Conservation (phyloP, 2,888 invertebrate genomes). For the Brenthis hecate region DNA sequence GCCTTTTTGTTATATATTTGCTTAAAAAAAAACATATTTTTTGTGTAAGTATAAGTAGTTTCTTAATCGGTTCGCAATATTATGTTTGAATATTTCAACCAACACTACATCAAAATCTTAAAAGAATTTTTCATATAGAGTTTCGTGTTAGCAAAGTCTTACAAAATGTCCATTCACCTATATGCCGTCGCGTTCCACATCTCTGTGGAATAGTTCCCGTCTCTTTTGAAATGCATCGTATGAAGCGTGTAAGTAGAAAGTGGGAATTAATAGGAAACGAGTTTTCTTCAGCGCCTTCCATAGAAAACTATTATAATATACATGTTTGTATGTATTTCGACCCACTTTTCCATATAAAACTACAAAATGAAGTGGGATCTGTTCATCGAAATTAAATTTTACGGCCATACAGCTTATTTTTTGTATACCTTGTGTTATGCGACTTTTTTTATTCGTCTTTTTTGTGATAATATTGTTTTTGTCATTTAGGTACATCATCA, state of each 20-base stretch:
- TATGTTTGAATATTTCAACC: conserved; percentile 2
- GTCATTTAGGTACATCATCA: too few species aligned
- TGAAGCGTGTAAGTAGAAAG: conserved; percentile 31
- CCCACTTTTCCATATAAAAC: neutral
- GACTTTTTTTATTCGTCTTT: too few species aligned
- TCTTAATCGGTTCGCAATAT: neutral
- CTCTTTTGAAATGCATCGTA: conserved; percentile 32
- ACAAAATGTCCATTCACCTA: conserved; percentile 28
- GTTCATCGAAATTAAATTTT: too few species aligned
- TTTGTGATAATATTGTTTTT: too few species aligned
- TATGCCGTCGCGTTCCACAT: conserved; percentile 13
- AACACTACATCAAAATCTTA: conserved; percentile 6
- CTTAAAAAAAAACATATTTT: too few species aligned
- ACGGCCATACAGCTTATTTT: too few species aligned
- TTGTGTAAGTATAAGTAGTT: neutral
- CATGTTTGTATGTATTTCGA: neutral
- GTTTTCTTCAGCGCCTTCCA: conserved; percentile 23
- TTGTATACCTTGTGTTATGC: too few species aligned
- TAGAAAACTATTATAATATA: neutral
- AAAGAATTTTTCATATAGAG: conserved; percentile 9
- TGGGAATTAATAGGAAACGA: conserved; percentile 33
- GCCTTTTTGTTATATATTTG: too few species aligned
- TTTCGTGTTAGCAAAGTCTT: conserved; percentile 17
- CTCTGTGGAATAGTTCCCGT: conserved; percentile 30
- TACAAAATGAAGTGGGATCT: neutral